Evolutionary conservation across 2,888 invertebrate species (phyloP).

Genomic region (Tiliacea aurago): DNA sequence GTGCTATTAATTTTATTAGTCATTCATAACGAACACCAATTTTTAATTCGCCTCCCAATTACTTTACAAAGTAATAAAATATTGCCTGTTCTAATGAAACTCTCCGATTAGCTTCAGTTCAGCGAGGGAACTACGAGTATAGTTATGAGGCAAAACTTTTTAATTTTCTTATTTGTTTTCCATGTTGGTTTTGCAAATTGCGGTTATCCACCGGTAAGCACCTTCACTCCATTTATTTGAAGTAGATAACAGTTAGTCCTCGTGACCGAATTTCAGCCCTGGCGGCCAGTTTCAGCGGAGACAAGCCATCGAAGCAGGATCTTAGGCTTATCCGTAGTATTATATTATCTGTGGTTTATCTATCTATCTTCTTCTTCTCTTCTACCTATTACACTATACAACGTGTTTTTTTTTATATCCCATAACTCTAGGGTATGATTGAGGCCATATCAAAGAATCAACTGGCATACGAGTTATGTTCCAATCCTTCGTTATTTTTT

Average conservation of each 20-base stretch:
- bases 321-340: no score
- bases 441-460: no score
- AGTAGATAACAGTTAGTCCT: not conserved
- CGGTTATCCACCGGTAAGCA: slow-evolving; percentile 11
- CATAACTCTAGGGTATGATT: no score
- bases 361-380: no score
- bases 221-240: not conserved
- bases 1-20: no score
- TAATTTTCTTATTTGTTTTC: slow-evolving; percentile 1
- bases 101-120: not conserved
- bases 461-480: no score
- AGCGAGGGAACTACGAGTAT: not conserved
- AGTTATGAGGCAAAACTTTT: not conserved
- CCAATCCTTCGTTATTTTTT: no score
- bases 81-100: not conserved
- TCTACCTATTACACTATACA: no score
- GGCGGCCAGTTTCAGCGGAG: no score
- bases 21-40: not conserved
- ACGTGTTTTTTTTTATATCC: no score
- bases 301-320: not conserved
- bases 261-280: not conserved
- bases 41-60: not conserved
- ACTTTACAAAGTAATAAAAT: not conserved
- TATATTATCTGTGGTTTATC: no score
- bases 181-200: not conserved